Base-by-base conservation (phyloP, 1,140 invertebrate genomes). In the Acromyrmex charruanus region DNA sequence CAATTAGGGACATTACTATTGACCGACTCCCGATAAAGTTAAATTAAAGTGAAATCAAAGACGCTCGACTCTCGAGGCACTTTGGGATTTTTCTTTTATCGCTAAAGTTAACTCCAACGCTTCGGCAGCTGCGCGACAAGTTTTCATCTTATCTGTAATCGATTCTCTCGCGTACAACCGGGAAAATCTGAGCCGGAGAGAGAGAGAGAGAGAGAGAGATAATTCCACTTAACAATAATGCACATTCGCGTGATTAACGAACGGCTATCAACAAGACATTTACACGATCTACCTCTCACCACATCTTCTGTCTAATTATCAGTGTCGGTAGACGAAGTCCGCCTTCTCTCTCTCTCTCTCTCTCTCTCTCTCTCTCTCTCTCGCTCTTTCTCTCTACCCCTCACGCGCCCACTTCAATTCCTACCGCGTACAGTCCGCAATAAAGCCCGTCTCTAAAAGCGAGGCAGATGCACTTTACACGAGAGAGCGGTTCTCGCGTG, bases 21-120 rank as follows among this genome's bases (percentile, higher is more conserved):
- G 90, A 91, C 90, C 77, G 77, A 89, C 90, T 91, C 86, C 74
- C 90, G 89, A 91, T 91, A 89, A 91, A 91, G 90, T 91, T 91
- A 91, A 91, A 91, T 91, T 91, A 91, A 91, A 91, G 90, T 85
- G 74, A 85, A 91, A 91, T 91, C 90, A 90, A 88, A 91, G 88
- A 85, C 87, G 59, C 81, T 35, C 44, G 71, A 39, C 39, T 59
- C 58, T 28, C 66, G 51, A 53, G 16, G 75, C 39, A 14, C 25
- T 80, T 58, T 21, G 31, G 31, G n/a, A 69, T 88, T 89, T 90
- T 91, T 80, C 77, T 77, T 51, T 59, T 55, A 28, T 53, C 81
- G 80, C 14, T 39, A 25, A 66, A 82, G 53, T 72, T 59, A 31
- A 49, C 53, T 74, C 49, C 10, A 18, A 61, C 74, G 31, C 53